Evolutionary conservation across 2,113 vertebrate genomes (phyloP).

Genomic region (Pipra filicauda): DNA sequence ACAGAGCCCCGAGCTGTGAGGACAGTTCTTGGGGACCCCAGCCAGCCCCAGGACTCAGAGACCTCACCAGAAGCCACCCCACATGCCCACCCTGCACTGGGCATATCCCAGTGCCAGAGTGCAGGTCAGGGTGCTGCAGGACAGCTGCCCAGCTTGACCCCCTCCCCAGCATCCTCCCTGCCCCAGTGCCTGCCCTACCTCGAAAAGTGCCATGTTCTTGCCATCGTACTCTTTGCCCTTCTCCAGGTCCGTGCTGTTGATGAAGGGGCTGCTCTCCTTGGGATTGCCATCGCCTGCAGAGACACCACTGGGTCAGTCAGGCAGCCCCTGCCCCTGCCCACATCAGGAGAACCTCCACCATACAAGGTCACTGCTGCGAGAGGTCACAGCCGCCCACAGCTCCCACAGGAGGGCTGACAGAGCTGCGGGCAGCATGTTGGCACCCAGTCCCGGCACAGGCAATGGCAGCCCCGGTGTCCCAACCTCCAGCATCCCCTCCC

Average conservation of each 20-base stretch:
- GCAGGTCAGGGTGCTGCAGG: rapidly evolving
- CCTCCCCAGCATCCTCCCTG: not conserved
- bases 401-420: rapidly evolving
- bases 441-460: rapidly evolving
- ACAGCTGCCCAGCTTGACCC: not conserved
- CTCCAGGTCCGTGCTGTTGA: conserved; percentile 95
- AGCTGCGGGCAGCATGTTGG: rapidly evolving
- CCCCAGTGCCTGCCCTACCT: conserved; percentile 73
- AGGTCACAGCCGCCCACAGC: rapidly evolving
- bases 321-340: not conserved
- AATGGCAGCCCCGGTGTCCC: rapidly evolving
- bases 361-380: rapidly evolving
- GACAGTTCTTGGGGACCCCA: not conserved
- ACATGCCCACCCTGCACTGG: not conserved
- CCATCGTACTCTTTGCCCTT: conserved; percentile 93
- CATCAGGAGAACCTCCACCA: not conserved
- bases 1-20: rapidly evolving
- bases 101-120: rapidly evolving
- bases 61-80: not conserved
- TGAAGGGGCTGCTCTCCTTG: conserved; percentile 98
- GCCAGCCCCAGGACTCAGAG: not conserved
- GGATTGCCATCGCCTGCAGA: conserved; percentile 91
- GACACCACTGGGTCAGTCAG: not conserved
- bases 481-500: not conserved
- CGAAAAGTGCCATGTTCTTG: conserved; percentile 98